Evolutionary conservation across 2,888 invertebrate genomes (phyloP), one percentile per base, ranked within the genome.

Genomic region (Rhogogaster chlorosoma): DNA sequence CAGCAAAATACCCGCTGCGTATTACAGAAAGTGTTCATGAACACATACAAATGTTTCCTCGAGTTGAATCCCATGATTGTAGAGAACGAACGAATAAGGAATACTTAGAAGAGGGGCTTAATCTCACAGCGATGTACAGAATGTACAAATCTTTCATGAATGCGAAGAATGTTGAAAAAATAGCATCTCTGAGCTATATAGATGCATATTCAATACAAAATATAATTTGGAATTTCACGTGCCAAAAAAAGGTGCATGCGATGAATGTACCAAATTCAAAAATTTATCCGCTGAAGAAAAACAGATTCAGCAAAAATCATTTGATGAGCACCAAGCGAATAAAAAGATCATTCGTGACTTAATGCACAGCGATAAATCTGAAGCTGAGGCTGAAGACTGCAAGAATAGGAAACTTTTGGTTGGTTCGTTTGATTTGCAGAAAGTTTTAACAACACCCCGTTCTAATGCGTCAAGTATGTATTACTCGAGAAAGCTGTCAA

Each of bases 21-120:
- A 77, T 84, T 77, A 83, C 82, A 61, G 73, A 87, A 22, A 83
- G 71, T 83, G 83, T 87, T 45, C 38, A 75, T 53, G 29, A 86
- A 42, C 87, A 88, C 77, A 87, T 88, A 45, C 70, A 82, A 57
- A 80, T 85, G 71, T 87, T 87, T 86, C 84, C 86, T 42, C 84
- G 78, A 67, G 84, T 87, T 78, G 85, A 86, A 45, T 86, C 87
- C 7, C 86, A 86, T 67, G 85, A 86, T 77, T 86, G 85, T 80
- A 29, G 85, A 80, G 57, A 57, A 70, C 61, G 64, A 15, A 75
- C 64, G n/a, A 73, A 84, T n/a, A 85, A 78, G 64, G 64, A 86
- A 84, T 86, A 86, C 73, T 67, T 86, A 49, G 86, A 86, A 80
- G 53, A 71, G 53, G 84, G 73, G 49, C 75, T 85, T 29, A 85